Conservation (phyloP, 2,888 invertebrate genomes). For the Catocala fraxini region DNA sequence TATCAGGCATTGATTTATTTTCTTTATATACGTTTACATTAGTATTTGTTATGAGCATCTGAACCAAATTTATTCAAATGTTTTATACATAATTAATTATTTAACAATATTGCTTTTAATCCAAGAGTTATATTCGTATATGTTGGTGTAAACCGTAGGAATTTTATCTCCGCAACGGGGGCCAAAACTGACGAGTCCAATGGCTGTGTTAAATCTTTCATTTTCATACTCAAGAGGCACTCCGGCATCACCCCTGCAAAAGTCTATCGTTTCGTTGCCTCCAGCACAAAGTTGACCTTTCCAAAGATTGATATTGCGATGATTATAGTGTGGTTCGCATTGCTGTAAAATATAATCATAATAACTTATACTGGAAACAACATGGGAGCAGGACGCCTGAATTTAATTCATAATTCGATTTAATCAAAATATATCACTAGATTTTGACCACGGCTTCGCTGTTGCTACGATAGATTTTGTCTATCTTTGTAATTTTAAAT, state of each 20-base stretch:
- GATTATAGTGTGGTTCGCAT: background rate
- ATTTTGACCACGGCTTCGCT: too few species aligned
- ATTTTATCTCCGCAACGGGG: background rate
- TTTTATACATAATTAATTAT: background rate
- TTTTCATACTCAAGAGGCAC: background rate
- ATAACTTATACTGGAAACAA: too few species aligned
- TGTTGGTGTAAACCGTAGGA: background rate
- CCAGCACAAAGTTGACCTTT: background rate
- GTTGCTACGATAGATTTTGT: too few species aligned
- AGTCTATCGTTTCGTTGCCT: background rate
- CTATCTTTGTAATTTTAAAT: too few species aligned
- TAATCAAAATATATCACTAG: too few species aligned
- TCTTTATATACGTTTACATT: too few species aligned
- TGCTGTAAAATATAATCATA: background rate
- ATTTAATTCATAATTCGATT: too few species aligned
- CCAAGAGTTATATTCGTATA: background rate
- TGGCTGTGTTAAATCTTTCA: background rate
- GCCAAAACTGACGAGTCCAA: background rate
- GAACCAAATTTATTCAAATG: too few species aligned
- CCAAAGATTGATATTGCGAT: background rate
- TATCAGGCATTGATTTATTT: too few species aligned
- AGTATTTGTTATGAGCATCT: too few species aligned
- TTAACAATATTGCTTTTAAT: background rate
- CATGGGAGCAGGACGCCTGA: too few species aligned
- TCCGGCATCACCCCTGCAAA: background rate